Evolutionary conservation across 2,797 vertebrate genomes (phyloP).

Genomic region (Clarias pachynema): DNA sequence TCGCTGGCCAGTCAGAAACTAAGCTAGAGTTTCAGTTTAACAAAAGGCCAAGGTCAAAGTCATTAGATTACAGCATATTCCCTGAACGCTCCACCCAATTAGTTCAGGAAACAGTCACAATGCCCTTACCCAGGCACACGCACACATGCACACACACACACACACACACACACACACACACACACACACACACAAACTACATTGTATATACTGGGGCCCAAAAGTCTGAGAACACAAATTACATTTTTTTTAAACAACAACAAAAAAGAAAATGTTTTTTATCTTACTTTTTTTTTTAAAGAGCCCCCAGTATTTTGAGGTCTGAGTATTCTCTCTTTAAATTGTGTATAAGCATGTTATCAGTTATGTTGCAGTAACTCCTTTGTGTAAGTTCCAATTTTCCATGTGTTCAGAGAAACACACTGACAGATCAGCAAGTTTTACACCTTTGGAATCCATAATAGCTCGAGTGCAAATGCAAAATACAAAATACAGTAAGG

Average conservation of each 20-base stretch:
- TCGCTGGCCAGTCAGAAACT: constrained; percentile 51
- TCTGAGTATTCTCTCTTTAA: background rate
- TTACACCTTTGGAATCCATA: background rate
- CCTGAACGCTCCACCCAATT: constrained; percentile 32
- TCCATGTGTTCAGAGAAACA: background rate
- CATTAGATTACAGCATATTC: constrained; percentile 52
- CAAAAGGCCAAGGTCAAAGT: constrained; percentile 66
- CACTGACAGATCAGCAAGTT: background rate
- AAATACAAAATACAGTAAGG: background rate
- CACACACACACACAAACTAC: constrained; percentile 53
- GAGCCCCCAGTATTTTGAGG: background rate
- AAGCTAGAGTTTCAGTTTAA: constrained; percentile 33
- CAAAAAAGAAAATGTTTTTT: background rate
- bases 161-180: constrained; percentile 57
- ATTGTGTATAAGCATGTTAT: too few relatives aligned
- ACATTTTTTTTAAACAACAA: too few relatives aligned
- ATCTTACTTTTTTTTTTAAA: too few relatives aligned
- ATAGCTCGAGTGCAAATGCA: background rate
- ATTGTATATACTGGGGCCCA: background rate
- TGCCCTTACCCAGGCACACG: constrained; percentile 54
- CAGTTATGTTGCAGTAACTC: too few relatives aligned
- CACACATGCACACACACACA: constrained; percentile 63
- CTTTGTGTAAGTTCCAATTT: background rate
- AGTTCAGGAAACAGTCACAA: constrained; percentile 38
- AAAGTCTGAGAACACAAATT: background rate